Conservation (phyloP, 1,140 invertebrate genomes). For the Cydia splendana region DNA sequence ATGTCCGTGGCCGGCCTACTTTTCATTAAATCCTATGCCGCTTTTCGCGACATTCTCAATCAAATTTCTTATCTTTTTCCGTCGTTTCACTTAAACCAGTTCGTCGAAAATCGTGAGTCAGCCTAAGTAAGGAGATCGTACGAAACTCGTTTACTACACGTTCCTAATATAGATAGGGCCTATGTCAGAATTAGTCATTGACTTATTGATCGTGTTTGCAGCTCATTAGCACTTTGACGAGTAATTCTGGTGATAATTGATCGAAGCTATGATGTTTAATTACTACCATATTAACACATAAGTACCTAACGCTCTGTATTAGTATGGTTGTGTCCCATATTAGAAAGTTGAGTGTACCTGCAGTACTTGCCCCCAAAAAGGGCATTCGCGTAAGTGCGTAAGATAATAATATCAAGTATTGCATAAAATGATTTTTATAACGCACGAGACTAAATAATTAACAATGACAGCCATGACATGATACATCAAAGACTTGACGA, state of each 20-base stretch:
- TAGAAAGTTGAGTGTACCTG: no score
- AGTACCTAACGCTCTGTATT: no score
- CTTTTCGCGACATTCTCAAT: not conserved
- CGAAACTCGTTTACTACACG: slow-evolving; percentile 58
- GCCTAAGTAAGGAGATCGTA: slow-evolving; percentile 48
- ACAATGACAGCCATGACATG: no score
- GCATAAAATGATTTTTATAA: no score
- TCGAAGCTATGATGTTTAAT: not conserved
- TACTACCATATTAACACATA: not conserved
- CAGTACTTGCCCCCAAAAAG: no score
- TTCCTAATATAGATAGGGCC: slow-evolving; percentile 27
- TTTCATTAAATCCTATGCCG: not conserved
- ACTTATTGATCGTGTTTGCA: slow-evolving; percentile 56
- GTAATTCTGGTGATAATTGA: not conserved
- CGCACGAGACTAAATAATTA: no score
- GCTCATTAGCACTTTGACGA: slow-evolving; percentile 34
- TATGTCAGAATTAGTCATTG: slow-evolving; percentile 38
- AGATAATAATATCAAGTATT: no score
- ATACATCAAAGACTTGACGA: no score
- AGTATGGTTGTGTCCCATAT: no score
- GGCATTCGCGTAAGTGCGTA: no score
- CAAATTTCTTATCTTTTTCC: slow-evolving; percentile 14
- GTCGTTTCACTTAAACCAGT: slow-evolving; percentile 50
- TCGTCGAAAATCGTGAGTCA: slow-evolving; percentile 63
- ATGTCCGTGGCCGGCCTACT: not conserved